Percentiles rank a stretch among this genome's conserved stretches.
These are phyloP conservation scores for Phragmatobia fuliginosa DNA, from an alignment of 2,888 invertebrate species.

Conservation along the genomic window DNA sequence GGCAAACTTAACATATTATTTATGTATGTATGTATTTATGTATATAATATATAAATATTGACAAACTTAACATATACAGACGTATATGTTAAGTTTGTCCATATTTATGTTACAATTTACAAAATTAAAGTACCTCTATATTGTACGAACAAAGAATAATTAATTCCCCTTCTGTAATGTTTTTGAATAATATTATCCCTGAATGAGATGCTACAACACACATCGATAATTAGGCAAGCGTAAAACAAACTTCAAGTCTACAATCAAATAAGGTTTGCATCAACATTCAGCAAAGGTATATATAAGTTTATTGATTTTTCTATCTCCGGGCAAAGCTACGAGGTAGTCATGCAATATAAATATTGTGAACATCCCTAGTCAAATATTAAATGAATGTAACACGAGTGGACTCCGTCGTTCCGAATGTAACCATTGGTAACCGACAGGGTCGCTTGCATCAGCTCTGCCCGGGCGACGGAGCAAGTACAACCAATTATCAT, in stretches of 20 bases:
- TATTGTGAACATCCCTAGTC: conserved; percentile 67
- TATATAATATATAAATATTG: no score
- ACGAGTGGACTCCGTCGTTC: conserved; percentile 59
- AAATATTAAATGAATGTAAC: conserved; percentile 71
- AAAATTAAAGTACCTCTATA: no score
- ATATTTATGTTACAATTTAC: no score
- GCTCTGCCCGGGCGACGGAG: conserved; percentile 51
- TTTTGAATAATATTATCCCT: no score
- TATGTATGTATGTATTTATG: no score
- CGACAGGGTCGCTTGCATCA: conserved; percentile 58
- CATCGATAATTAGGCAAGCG: conserved; percentile 16
- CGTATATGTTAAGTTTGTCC: neutral
- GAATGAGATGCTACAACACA: neutral
- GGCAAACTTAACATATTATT: no score
- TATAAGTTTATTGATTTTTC: conserved; percentile 59
- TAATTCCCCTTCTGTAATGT: no score
- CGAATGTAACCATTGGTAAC: conserved; percentile 70
- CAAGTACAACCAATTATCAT: conserved; percentile 43
- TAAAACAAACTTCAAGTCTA: conserved; percentile 26
- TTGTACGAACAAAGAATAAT: neutral
- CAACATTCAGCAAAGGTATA: conserved; percentile 42
- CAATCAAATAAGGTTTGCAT: conserved; percentile 38
- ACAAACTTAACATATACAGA: no score
- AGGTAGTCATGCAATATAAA: conserved; percentile 63
- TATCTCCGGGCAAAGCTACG: conserved; percentile 56